Percentiles rank a stretch among this genome's conserved stretches.
Conservation (phyloP, 2,113 vertebrate genomes). For the Arothron firmamentum region DNA sequence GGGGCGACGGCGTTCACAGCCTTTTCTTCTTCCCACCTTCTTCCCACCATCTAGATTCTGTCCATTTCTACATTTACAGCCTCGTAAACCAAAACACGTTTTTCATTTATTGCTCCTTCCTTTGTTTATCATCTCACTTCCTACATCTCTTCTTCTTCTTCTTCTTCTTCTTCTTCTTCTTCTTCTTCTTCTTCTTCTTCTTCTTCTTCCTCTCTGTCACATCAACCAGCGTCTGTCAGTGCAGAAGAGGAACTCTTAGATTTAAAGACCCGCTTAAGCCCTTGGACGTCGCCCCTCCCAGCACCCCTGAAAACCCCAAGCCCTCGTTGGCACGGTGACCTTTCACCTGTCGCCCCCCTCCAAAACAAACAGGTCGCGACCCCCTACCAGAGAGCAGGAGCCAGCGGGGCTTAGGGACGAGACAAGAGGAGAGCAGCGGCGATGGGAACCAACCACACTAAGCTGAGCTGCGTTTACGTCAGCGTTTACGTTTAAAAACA, state of each 20-base stretch:
- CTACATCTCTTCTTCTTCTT: not conserved
- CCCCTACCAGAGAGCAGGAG: constrained; percentile 42
- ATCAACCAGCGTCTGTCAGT: constrained; percentile 37
- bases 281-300: constrained; percentile 29
- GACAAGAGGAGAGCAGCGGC: constrained; percentile 9
- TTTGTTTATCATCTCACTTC: not conserved
- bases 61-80: too few species aligned
- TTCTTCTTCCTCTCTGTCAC: constrained; percentile 4
- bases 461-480: not conserved
- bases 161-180: not conserved
- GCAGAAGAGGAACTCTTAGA: constrained; percentile 32
- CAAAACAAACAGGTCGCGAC: constrained; percentile 62
- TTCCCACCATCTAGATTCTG: not conserved
- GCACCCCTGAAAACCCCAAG: constrained; percentile 8
- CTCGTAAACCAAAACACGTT: too few species aligned
- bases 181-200: not conserved
- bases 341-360: constrained; percentile 52
- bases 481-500: not conserved
- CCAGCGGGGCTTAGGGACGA: constrained; percentile 39
- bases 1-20: constrained; percentile 36
- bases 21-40: constrained; percentile 5
- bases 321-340: constrained; percentile 30
- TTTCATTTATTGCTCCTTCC: not conserved
- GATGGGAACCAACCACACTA: constrained; percentile 1
- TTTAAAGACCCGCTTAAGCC: constrained; percentile 48